Evolutionary conservation across 2,888 invertebrate genomes (phyloP).

Genomic region (Saturnia japonica): DNA sequence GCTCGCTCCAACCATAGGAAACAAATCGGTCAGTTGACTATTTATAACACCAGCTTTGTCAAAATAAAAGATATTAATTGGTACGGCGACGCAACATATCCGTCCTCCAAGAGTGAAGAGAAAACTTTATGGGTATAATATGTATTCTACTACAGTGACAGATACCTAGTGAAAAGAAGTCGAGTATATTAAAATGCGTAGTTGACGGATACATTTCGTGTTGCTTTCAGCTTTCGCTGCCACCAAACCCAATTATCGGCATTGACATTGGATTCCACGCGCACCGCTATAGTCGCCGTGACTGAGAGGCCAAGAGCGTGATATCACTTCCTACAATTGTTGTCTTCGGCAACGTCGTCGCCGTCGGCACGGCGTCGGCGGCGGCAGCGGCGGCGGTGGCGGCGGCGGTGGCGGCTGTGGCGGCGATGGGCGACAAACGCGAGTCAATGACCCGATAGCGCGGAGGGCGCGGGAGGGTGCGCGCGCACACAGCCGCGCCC

Average conservation of each 20-base stretch:
- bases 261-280: slow-evolving; percentile 70
- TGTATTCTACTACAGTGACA: no score
- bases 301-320: slow-evolving; percentile 59
- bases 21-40: slow-evolving; percentile 46
- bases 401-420: no score
- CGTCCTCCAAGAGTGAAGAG: not conserved
- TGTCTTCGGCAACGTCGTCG: slow-evolving; percentile 62
- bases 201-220: slow-evolving; percentile 12
- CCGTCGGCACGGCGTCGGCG: slow-evolving; percentile 46
- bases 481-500: slow-evolving; percentile 80
- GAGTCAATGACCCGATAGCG: slow-evolving; percentile 78
- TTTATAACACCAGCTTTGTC: slow-evolving; percentile 51
- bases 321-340: slow-evolving; percentile 62
- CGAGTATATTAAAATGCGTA: slow-evolving; percentile 22
- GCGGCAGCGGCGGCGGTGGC: no score
- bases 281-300: slow-evolving; percentile 39
- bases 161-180: not conserved
- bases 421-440: slow-evolving; percentile 51
- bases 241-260: slow-evolving; percentile 54
- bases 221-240: slow-evolving; percentile 8
- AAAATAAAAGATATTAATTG: slow-evolving; percentile 35
- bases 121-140: not conserved
- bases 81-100: not conserved
- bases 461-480: slow-evolving; percentile 78
- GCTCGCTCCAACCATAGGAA: slow-evolving; percentile 43